Base-by-base conservation (phyloP, 2,113 vertebrate genomes). In the Chlorodrepanis virens region DNA sequence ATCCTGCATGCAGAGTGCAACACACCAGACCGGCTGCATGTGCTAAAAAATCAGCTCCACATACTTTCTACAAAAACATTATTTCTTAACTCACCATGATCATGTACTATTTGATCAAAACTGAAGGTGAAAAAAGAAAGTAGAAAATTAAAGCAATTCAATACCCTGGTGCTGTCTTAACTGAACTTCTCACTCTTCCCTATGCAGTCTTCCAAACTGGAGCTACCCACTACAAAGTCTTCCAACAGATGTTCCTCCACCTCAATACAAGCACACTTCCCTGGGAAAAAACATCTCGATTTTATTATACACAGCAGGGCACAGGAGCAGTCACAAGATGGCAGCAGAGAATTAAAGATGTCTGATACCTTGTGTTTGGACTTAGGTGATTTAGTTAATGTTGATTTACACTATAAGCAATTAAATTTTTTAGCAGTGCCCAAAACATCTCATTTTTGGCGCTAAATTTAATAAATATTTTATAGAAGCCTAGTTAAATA, bases 341-440 rank as follows among this genome's bases (percentile, higher is more conserved):
- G 98, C 97, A 98, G 97, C 96, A 97, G 33, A 72, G 24, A 91
- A 94, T 74, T 85, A 91, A 61, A 89, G 79, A 96, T 93, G 31
- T 44, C 39, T 25, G 27, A 29, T n/a, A 9, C 0, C 1, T 17
- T 8, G 3, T 5, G 2, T 44, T 29, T 6, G 40, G 12, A 7
- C 6, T 42, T 9, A 1, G 0, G 2, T 11, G 11, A 11, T 15
- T 35, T 23, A 6, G 27, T 16, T 53, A 37, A 42, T 9, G 8
- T 47, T 56, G 33, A 49, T 12, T 77, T n/a, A 2, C 19, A 12
- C 27, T 29, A 27, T 10, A 63, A 44, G 68, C 12, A 7, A 14
- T 61, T 42, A 80, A 16, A 3, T 15, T 8, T 68, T 47, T 85
- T 14, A 71, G 19, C 35, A 60, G 37, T 3, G 21, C 14, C 33